Evolutionary conservation across 2,113 vertebrate genomes (phyloP).

Genomic region (Bufo gargarizans): DNA sequence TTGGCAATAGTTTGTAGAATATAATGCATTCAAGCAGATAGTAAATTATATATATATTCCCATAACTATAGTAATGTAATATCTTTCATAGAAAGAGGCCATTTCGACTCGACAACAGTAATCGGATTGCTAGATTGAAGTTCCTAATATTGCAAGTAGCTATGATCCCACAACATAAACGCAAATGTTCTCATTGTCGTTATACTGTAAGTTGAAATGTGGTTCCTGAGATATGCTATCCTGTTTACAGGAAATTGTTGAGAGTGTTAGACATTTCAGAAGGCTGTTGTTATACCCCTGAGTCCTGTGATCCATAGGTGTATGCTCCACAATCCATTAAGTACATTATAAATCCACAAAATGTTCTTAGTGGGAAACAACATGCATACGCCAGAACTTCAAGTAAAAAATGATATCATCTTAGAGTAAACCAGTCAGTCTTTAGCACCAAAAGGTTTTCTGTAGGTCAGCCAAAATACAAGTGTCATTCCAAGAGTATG

Average conservation of each 20-base stretch:
- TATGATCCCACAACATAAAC: conserved; percentile 7
- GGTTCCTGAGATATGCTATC: conserved; percentile 14
- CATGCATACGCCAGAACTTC: neutral
- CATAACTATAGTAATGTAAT: conserved; percentile 36
- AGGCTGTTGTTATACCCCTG: conserved; percentile 31
- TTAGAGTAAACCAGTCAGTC: conserved; percentile 1
- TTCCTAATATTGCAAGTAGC: conserved; percentile 42
- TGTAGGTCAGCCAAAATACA: conserved; percentile 12
- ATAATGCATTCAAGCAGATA: conserved; percentile 35
- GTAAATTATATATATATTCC: conserved; percentile 45
- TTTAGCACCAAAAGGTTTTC: neutral
- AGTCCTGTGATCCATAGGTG: conserved; percentile 42
- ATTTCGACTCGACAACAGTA: conserved; percentile 30
- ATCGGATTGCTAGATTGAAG: conserved; percentile 35
- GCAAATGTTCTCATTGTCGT: conserved; percentile 6
- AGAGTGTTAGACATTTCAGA: conserved; percentile 33
- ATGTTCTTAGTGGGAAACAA: neutral
- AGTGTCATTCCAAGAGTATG: conserved; percentile 1
- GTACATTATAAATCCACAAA: conserved; percentile 35
- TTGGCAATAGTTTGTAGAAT: conserved; percentile 20
- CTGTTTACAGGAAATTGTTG: conserved; percentile 45
- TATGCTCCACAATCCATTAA: conserved; percentile 45
- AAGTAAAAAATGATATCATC: conserved; percentile 33
- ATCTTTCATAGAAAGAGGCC: conserved; percentile 36
- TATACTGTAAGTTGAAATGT: neutral